Evolutionary conservation across 1,140 invertebrate genomes (phyloP).

Genomic region (Ditylenchus dipsaci): DNA sequence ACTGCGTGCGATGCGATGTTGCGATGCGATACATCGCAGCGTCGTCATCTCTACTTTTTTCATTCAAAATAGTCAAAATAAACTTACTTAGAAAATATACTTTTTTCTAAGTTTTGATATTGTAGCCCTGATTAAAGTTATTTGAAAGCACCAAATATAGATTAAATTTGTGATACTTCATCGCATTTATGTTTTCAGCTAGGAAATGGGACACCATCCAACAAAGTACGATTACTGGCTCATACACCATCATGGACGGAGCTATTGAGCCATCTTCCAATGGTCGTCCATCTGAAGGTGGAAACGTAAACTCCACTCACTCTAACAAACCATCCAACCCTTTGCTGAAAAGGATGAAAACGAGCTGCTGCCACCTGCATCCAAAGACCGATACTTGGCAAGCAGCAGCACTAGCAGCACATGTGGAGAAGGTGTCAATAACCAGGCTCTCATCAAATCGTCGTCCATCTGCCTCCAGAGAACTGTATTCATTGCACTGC

Average conservation of each 20-base stretch:
- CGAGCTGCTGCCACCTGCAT: background rate
- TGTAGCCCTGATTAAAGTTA: too few species aligned
- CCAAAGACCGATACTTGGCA: background rate
- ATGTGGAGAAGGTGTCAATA: background rate
- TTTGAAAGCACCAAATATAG: too few species aligned
- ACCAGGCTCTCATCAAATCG: background rate
- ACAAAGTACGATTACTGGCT: constrained; percentile 26
- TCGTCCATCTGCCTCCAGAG: background rate
- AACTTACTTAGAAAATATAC: too few species aligned
- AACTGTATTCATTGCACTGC: background rate
- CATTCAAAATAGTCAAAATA: too few species aligned
- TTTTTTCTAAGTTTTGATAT: too few species aligned
- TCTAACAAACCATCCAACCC: background rate
- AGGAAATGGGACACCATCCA: constrained; percentile 9
- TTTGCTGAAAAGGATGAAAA: background rate
- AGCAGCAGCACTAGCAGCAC: too few species aligned
- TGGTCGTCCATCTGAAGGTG: background rate
- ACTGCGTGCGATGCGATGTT: too few species aligned
- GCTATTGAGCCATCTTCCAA: background rate
- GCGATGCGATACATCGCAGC: too few species aligned
- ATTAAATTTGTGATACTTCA: constrained; percentile 5
- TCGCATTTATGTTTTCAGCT: constrained; percentile 14
- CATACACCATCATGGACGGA: constrained; percentile 34
- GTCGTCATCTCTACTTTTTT: too few species aligned
- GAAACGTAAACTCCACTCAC: background rate